Percentiles rank a stretch among this genome's conserved stretches.
Conservation (phyloP, 2,113 vertebrate species). For the Regulus satrapa region DNA sequence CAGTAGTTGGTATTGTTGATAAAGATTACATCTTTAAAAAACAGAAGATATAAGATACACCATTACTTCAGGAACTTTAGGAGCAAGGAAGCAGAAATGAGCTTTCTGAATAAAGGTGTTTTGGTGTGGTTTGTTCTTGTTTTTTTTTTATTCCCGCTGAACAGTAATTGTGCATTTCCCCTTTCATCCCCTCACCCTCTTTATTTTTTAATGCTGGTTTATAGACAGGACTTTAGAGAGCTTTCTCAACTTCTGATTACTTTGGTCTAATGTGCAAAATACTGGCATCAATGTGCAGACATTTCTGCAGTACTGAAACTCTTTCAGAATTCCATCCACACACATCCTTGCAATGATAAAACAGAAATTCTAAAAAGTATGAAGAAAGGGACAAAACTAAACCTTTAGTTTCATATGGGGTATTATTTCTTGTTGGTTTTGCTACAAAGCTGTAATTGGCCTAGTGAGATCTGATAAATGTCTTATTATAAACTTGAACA, state of each 20-base stretch:
- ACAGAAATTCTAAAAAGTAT: background rate
- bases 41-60: background rate
- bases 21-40: slow-evolving; percentile 51
- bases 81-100: slow-evolving; percentile 27
- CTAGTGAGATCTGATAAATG: slow-evolving; percentile 63
- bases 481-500: slow-evolving; percentile 72
- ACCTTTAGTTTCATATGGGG: slow-evolving; percentile 28
- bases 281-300: background rate
- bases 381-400: slow-evolving; percentile 13
- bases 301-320: background rate
- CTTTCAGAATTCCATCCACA: slow-evolving; percentile 54
- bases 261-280: background rate
- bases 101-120: background rate
- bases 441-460: slow-evolving; percentile 67
- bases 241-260: slow-evolving; percentile 36
- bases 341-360: slow-evolving; percentile 20
- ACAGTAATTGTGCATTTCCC: background rate
- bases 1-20: slow-evolving; percentile 34
- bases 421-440: slow-evolving; percentile 56
- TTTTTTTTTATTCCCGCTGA: background rate
- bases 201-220: background rate
- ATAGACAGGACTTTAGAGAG: background rate
- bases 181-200: background rate
- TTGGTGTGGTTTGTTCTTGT: accelerated
- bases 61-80: background rate